These are phyloP conservation scores for Oscheius sp. DNA, from an alignment of 2,888 invertebrate genomes.

Conservation along the genomic window DNA sequence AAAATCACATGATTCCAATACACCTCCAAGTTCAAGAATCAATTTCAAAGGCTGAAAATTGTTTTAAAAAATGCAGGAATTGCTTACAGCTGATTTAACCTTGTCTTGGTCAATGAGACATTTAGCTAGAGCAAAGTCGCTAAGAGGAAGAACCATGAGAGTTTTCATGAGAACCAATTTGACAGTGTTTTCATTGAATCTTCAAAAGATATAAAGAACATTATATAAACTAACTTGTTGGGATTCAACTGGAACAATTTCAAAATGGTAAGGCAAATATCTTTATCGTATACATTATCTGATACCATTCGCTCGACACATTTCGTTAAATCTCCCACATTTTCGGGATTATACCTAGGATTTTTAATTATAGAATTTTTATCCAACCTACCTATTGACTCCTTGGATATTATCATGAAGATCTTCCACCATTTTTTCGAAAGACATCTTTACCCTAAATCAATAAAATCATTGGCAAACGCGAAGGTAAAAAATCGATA, in stretches of 20 bases:
- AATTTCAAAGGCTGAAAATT: constrained; percentile 72
- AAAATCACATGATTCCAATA: constrained; percentile 68
- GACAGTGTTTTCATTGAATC: constrained; percentile 75
- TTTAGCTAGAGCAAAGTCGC: constrained; percentile 96
- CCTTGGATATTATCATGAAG: constrained; percentile 63
- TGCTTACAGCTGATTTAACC: constrained; percentile 79
- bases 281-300: constrained; percentile 85
- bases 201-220: constrained; percentile 30
- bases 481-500: neutral
- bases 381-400: constrained; percentile 58
- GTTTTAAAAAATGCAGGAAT: neutral
- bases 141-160: constrained; percentile 93
- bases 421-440: constrained; percentile 55
- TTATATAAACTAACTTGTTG: constrained; percentile 73
- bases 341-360: constrained; percentile 98
- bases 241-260: constrained; percentile 96
- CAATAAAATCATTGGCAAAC: neutral
- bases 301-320: constrained; percentile 91
- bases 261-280: constrained; percentile 93
- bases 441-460: constrained; percentile 39
- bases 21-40: constrained; percentile 64
- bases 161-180: constrained; percentile 92
- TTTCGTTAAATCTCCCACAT: constrained; percentile 85
- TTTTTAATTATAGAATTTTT: neutral
- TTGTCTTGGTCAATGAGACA: constrained; percentile 84